phyloP scores from a whole-genome alignment of 2,113 vertebrate genomes.

The Hemibagrus wyckioides region DNA sequence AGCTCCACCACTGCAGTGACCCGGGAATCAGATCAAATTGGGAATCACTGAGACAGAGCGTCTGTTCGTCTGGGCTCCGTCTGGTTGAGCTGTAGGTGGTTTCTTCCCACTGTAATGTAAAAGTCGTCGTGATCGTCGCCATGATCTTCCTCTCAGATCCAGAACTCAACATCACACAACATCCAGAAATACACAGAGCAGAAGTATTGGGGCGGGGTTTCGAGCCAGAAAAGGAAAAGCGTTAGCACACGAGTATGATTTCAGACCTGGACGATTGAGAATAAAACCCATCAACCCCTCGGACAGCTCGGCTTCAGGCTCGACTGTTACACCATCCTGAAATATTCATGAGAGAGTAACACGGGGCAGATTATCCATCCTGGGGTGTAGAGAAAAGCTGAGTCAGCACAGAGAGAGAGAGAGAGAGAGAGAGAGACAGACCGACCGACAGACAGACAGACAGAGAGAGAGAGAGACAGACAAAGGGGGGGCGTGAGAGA shows the following conservation, averaged over 20 bases:
- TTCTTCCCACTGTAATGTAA: too few relatives aligned
- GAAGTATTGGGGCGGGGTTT: too few relatives aligned
- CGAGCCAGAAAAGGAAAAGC: too few relatives aligned
- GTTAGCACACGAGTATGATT: not conserved
- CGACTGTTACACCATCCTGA: slow-evolving; percentile 63
- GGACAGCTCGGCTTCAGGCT: slow-evolving; percentile 73
- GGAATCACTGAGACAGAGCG: too few relatives aligned
- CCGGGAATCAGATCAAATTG: not conserved
- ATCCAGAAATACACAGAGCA: too few relatives aligned
- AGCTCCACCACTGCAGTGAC: not conserved
- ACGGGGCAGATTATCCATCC: slow-evolving; percentile 71
- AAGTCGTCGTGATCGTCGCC: too few relatives aligned
- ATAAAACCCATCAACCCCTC: slow-evolving; percentile 55
- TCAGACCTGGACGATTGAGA: slow-evolving; percentile 39
- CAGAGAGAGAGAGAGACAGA: too few relatives aligned
- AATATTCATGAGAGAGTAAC: slow-evolving; percentile 75
- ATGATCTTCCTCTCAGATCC: too few relatives aligned
- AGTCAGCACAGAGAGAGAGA: not conserved
- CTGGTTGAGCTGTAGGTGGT: too few relatives aligned
- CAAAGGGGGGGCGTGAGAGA: not conserved
- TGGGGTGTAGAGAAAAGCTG: slow-evolving; percentile 35
- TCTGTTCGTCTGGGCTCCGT: too few relatives aligned
- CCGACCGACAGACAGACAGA: not conserved
- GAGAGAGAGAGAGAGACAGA: not conserved
- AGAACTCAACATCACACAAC: too few relatives aligned